A percentile compares a stretch with the other conserved stretches of the same genome.
phyloP scores from a whole-genome alignment of 2,888 invertebrate genomes.

The Nectonema munidae region DNA sequence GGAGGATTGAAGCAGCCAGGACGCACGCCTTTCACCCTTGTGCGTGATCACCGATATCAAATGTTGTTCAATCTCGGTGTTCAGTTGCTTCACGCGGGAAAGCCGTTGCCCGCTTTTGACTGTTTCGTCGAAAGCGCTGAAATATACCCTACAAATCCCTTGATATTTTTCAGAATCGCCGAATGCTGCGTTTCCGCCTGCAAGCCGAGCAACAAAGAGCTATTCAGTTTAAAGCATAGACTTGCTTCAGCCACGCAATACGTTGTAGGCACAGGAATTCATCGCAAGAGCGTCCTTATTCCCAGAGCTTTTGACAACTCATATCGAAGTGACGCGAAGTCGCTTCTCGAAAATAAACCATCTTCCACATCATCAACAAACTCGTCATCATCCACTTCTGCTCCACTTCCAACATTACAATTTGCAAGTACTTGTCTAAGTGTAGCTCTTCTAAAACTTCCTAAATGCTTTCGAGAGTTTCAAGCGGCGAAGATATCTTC shows the following conservation, averaged over 20 bases:
- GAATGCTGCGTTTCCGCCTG: conserved; percentile 42
- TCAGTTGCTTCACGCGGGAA: conserved; percentile 42
- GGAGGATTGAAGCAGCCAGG: not conserved
- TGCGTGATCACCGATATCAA: conserved; percentile 32
- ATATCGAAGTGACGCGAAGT: too few species aligned
- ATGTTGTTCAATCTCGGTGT: conserved; percentile 49
- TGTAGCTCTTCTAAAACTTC: conserved; percentile 42
- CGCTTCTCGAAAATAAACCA: too few species aligned
- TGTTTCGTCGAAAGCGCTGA: conserved; percentile 53
- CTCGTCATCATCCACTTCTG: conserved; percentile 47
- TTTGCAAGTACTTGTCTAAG: conserved; percentile 56
- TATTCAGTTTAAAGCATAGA: conserved; percentile 31
- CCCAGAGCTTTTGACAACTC: too few species aligned
- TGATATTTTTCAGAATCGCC: conserved; percentile 60
- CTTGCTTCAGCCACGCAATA: conserved; percentile 32
- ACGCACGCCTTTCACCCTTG: conserved; percentile 25
- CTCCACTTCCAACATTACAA: conserved; percentile 52
- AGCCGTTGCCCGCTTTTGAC: conserved; percentile 53
- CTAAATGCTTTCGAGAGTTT: too few species aligned
- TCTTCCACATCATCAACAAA: too few species aligned
- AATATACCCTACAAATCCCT: conserved; percentile 49
- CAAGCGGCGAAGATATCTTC: too few species aligned
- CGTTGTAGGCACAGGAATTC: conserved; percentile 30
- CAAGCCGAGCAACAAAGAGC: conserved; percentile 32
- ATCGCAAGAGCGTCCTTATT: conserved; percentile 33